These are phyloP conservation scores for Halesus radiatus DNA, from an alignment of 1,140 invertebrate species.

Conservation along the genomic window DNA sequence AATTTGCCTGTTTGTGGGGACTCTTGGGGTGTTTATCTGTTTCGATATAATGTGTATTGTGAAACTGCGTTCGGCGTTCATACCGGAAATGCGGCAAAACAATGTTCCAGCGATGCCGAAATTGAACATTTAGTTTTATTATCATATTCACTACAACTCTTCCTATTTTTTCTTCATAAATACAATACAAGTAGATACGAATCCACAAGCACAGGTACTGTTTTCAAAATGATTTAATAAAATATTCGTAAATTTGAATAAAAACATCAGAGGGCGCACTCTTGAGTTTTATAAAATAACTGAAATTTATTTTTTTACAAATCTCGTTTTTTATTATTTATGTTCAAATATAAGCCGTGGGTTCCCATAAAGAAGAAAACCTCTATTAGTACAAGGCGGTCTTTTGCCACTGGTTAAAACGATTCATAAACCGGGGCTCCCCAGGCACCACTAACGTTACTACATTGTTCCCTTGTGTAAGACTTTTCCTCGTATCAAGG, in stretches of 20 bases:
- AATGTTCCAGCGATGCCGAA: background rate
- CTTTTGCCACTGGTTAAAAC: conserved; percentile 27
- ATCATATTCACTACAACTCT: too few relatives aligned
- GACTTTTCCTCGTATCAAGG: background rate
- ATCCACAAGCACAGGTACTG: too few relatives aligned
- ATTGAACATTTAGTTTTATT: too few relatives aligned
- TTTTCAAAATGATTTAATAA: too few relatives aligned
- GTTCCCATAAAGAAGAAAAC: conserved; percentile 26
- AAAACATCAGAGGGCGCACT: background rate
- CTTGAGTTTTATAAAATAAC: background rate
- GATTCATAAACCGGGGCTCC: conserved; percentile 21
- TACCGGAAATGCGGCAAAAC: background rate
- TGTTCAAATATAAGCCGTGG: conserved; percentile 9
- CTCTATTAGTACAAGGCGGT: conserved; percentile 28
- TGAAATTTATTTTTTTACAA: conserved; percentile 1
- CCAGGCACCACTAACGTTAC: conserved; percentile 23
- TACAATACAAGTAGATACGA: too few relatives aligned
- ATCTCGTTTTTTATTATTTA: background rate
- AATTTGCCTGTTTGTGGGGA: too few relatives aligned
- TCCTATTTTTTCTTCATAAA: too few relatives aligned
- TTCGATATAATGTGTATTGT: background rate
- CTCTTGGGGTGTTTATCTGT: too few relatives aligned
- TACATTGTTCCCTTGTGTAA: conserved; percentile 31
- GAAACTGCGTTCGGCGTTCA: background rate
- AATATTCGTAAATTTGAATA: too few relatives aligned